phyloP scores from a whole-genome alignment of 2,888 invertebrate genomes.

The Himalopsyche japonica region DNA sequence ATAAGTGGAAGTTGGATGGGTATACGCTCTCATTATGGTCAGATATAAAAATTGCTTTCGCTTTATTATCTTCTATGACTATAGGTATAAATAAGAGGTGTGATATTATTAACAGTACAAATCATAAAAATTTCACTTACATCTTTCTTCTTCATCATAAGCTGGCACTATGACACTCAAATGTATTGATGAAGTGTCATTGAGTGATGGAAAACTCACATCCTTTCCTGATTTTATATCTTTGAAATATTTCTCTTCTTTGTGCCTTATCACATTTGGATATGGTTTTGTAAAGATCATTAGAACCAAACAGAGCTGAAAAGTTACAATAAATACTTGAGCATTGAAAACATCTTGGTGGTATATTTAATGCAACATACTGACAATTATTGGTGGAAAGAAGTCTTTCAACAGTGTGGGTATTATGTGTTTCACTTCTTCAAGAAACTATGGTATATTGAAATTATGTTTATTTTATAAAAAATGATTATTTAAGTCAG shows the following conservation, averaged over 20 bases:
- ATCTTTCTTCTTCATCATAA: conserved; percentile 91
- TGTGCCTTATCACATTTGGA: conserved; percentile 67
- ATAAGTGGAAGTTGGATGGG: no score
- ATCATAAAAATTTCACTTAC: conserved; percentile 59
- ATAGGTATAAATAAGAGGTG: no score
- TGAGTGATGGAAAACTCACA: conserved; percentile 72
- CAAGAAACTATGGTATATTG: no score
- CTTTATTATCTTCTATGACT: no score
- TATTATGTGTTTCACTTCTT: no score
- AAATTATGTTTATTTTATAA: no score
- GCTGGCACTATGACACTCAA: conserved; percentile 95
- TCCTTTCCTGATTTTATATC: conserved; percentile 63
- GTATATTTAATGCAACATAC: neutral
- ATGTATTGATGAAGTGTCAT: conserved; percentile 70
- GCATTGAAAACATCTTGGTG: neutral
- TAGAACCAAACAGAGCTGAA: conserved; percentile 65
- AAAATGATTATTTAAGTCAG: no score
- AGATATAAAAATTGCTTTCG: no score
- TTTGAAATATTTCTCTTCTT: conserved; percentile 75
- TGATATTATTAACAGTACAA: no score
- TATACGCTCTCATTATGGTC: no score
- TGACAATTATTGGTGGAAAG: neutral
- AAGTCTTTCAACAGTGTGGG: neutral
- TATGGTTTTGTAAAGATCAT: conserved; percentile 67
- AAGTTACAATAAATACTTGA: conserved; percentile 36